These are phyloP conservation scores for Noctua pronuba DNA, from an alignment of 2,888 invertebrate genomes.

Conservation along the genomic window DNA sequence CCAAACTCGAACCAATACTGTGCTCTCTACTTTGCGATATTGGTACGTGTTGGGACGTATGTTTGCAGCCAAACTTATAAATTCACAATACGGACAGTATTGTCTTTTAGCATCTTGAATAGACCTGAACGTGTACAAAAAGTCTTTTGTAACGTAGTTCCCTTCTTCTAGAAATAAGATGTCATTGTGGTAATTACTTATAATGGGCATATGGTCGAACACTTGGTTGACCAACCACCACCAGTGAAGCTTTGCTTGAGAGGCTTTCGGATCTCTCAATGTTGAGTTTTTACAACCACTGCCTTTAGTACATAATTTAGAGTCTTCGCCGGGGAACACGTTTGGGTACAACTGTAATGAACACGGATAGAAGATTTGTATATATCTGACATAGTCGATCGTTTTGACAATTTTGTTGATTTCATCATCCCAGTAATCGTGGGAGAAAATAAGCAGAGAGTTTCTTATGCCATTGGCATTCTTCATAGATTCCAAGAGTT, in stretches of 20 bases:
- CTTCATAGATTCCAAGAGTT: constrained; percentile 68
- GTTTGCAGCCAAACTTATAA: constrained; percentile 70
- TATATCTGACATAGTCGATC: constrained; percentile 53
- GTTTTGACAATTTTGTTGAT: constrained; percentile 58
- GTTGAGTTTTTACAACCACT: constrained; percentile 63
- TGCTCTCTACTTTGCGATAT: constrained; percentile 50
- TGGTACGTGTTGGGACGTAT: constrained; percentile 43
- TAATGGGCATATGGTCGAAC: constrained; percentile 68
- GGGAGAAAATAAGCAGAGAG: constrained; percentile 71
- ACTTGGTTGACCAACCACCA: constrained; percentile 76
- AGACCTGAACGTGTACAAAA: constrained; percentile 66
- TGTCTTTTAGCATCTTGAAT: constrained; percentile 51
- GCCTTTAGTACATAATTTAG: constrained; percentile 64
- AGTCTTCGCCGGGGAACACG: constrained; percentile 72
- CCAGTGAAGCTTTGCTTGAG: constrained; percentile 75
- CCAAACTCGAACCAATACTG: constrained; percentile 64
- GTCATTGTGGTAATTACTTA: constrained; percentile 57
- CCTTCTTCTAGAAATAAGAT: constrained; percentile 69
- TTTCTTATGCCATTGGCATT: constrained; percentile 66
- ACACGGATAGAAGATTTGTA: constrained; percentile 68
- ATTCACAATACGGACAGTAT: constrained; percentile 68
- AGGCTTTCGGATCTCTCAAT: constrained; percentile 55
- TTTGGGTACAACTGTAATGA: constrained; percentile 71
- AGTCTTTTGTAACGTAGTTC: constrained; percentile 71
- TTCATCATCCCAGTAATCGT: constrained; percentile 60